Conservation (phyloP, 1,140 invertebrate species). For the Danaus plexippus region DNA sequence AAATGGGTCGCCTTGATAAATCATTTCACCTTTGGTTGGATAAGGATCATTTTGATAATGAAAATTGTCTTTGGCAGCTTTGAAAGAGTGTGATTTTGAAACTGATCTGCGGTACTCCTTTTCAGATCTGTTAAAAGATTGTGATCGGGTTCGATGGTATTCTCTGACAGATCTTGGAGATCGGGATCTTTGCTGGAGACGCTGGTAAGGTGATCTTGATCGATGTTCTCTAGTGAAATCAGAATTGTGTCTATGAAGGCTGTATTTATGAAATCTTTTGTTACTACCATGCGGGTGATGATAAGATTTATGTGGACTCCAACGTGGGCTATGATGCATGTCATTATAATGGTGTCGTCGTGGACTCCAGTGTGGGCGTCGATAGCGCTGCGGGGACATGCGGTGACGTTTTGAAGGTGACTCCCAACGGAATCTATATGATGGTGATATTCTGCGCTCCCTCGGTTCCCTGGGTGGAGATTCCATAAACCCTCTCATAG, state of each 20-base stretch:
- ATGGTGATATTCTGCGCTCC: not conserved
- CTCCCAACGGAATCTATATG: conserved; percentile 9
- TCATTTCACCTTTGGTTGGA: conserved; percentile 11
- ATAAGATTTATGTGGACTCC: conserved; percentile 11
- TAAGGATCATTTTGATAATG: conserved; percentile 38
- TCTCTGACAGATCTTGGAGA: conserved; percentile 7
- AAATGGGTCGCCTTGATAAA: conserved; percentile 15
- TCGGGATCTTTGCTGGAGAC: conserved; percentile 15
- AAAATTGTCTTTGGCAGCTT: conserved; percentile 31
- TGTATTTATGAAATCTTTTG: conserved; percentile 9
- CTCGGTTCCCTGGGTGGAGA: conserved; percentile 7
- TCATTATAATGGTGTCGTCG: conserved; percentile 13
- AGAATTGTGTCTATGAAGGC: conserved; percentile 19
- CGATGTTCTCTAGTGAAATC: conserved; percentile 15
- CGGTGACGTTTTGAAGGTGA: conserved; percentile 13
- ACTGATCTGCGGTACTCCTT: conserved; percentile 7
- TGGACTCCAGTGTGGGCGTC: conserved; percentile 20
- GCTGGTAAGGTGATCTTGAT: conserved; percentile 28
- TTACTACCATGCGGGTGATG: conserved; percentile 1
- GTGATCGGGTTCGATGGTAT: conserved; percentile 16
- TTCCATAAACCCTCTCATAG: not conserved
- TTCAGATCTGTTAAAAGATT: conserved; percentile 11
- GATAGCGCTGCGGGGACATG: conserved; percentile 7
- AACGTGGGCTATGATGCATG: conserved; percentile 22
- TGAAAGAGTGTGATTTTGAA: conserved; percentile 2